Conservation (phyloP, 2,797 vertebrate genomes). For the Hyperoplus lanceolatus region DNA sequence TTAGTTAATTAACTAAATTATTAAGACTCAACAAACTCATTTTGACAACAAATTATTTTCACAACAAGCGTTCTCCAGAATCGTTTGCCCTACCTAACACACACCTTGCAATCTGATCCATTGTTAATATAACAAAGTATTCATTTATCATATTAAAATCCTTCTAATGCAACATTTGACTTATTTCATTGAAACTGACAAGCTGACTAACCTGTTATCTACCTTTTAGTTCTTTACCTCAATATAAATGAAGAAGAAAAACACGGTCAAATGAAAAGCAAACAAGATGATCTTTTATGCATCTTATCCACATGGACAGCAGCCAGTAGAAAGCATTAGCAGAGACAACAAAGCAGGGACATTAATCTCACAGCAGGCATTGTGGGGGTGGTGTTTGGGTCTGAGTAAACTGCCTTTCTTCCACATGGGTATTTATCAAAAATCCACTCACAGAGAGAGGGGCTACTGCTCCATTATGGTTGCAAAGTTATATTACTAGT, state of each 20-base stretch:
- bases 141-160: too few species aligned
- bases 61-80: too few species aligned
- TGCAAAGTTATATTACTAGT: too few species aligned
- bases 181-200: neutral
- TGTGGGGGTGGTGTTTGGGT: slow-evolving; percentile 1
- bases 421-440: slow-evolving; percentile 43
- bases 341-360: slow-evolving; percentile 30
- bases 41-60: too few species aligned
- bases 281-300: slow-evolving; percentile 18
- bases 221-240: neutral
- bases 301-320: slow-evolving; percentile 43
- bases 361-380: slow-evolving; percentile 51
- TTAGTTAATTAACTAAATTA: too few species aligned
- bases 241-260: slow-evolving; percentile 16
- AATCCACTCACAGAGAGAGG: slow-evolving; percentile 19
- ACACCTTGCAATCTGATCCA: too few species aligned
- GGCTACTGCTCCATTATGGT: neutral
- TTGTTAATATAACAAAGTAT: too few species aligned
- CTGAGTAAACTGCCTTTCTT: slow-evolving; percentile 21
- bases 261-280: slow-evolving; percentile 21
- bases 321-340: slow-evolving; percentile 33
- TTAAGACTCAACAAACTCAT: too few species aligned
- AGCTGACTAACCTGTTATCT: neutral
- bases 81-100: too few species aligned
- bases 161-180: neutral